Conservation (phyloP, 2,797 vertebrate genomes). For the Poeciliopsis gracilis region DNA sequence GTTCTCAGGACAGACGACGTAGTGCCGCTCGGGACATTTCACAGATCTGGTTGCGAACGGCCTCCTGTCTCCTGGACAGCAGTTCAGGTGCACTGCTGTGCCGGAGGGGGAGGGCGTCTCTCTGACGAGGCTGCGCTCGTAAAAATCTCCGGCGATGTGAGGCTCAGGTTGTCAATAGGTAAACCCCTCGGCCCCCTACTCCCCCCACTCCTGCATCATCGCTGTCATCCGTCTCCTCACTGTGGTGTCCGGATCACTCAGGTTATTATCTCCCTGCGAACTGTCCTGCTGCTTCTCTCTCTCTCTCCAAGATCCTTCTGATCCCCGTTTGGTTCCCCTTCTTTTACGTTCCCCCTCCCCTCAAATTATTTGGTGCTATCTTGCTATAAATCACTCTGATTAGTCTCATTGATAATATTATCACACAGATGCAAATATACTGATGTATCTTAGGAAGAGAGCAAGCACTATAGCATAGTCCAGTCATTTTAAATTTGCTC, state of each 20-base stretch:
- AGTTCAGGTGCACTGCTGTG: slow-evolving; percentile 57
- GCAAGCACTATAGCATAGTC: slow-evolving; percentile 49
- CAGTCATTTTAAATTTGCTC: slow-evolving; percentile 49
- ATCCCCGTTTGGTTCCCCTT: slow-evolving; percentile 40
- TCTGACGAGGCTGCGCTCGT: slow-evolving; percentile 62
- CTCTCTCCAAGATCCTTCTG: slow-evolving; percentile 36
- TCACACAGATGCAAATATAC: slow-evolving; percentile 17
- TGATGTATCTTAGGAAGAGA: slow-evolving; percentile 41
- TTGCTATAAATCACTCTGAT: slow-evolving; percentile 31
- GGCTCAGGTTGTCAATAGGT: slow-evolving; percentile 80
- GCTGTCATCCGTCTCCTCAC: slow-evolving; percentile 59
- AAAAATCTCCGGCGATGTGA: slow-evolving; percentile 71
- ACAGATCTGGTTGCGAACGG: slow-evolving; percentile 70
- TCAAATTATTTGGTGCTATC: slow-evolving; percentile 11
- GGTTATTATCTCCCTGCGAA: slow-evolving; percentile 35
- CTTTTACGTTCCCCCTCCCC: slow-evolving; percentile 18
- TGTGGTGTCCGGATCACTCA: slow-evolving; percentile 51
- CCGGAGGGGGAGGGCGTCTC: slow-evolving; percentile 64
- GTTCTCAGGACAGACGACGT: slow-evolving; percentile 81
- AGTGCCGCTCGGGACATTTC: slow-evolving; percentile 72
- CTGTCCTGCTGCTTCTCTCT: slow-evolving; percentile 46
- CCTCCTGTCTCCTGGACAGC: slow-evolving; percentile 69
- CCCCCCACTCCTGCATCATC: slow-evolving; percentile 40
- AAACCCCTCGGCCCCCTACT: slow-evolving; percentile 50
- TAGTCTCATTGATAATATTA: slow-evolving; percentile 32